Evolutionary conservation across 2,888 invertebrate genomes (phyloP).

Genomic region (Rhimphoctona megacephalus): DNA sequence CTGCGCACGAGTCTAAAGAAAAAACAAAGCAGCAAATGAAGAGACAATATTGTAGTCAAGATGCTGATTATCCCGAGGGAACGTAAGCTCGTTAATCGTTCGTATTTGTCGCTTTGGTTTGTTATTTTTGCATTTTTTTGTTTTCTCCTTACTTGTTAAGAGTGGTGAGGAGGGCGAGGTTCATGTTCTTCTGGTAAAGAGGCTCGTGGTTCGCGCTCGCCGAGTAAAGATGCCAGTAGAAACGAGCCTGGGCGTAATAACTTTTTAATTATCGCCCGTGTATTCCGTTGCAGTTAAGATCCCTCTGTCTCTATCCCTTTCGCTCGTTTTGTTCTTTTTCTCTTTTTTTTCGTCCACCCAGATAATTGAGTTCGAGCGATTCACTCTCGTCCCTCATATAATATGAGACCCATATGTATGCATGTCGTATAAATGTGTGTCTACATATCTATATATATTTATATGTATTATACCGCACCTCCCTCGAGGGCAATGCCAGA

Average conservation of each 20-base stretch:
- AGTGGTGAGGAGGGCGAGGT: conserved; percentile 69
- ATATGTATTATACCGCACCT: conserved; percentile 69
- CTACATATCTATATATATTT: conserved; percentile 35
- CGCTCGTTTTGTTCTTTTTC: conserved; percentile 1
- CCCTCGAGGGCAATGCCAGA: conserved; percentile 74
- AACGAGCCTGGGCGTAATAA: conserved; percentile 75
- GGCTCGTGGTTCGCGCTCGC: conserved; percentile 69
- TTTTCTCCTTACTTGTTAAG: conserved; percentile 70
- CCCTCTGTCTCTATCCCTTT: conserved; percentile 22
- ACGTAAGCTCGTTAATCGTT: conserved; percentile 50
- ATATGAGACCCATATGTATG: conserved; percentile 45
- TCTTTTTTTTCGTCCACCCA: conserved; percentile 50
- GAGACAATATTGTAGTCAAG: conserved; percentile 53
- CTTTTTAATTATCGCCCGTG: conserved; percentile 70
- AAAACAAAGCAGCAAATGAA: conserved; percentile 29
- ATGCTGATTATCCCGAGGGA: conserved; percentile 49
- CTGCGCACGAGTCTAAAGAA: conserved; percentile 42
- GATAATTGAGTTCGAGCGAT: conserved; percentile 73
- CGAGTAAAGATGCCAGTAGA: conserved; percentile 76
- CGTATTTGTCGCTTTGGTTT: conserved; percentile 46
- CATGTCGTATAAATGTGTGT: neutral
- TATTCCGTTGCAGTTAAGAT: conserved; percentile 18
- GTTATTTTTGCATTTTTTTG: conserved; percentile 27
- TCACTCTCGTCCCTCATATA: conserved; percentile 64
- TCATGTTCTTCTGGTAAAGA: conserved; percentile 72